Conservation (phyloP, 2,888 invertebrate species). For the Ecdyonurus torrentis region DNA sequence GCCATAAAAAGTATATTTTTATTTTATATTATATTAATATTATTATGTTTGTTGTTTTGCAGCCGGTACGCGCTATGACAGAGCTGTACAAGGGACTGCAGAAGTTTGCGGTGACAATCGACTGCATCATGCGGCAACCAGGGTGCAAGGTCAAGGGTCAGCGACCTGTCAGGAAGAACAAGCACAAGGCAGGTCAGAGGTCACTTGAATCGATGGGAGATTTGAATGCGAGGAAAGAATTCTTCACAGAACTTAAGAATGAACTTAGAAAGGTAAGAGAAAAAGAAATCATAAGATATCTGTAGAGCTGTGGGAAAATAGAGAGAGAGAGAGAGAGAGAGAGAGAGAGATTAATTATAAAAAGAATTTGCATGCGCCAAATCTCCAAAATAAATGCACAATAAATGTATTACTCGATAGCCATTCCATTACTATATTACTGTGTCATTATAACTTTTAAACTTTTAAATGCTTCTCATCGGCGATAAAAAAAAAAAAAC, state of each 20-base stretch:
- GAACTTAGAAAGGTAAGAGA: background rate
- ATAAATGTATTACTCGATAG: no score
- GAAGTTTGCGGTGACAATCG: conserved; percentile 1
- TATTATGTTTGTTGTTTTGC: background rate
- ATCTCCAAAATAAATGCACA: no score
- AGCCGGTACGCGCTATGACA: background rate
- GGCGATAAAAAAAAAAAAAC: no score
- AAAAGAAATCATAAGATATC: no score
- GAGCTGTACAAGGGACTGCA: background rate
- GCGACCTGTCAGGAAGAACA: background rate
- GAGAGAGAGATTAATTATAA: no score
- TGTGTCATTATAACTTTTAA: no score
- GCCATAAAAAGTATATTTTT: background rate
- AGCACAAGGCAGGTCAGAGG: background rate
- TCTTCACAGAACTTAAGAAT: background rate
- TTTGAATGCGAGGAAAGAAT: background rate
- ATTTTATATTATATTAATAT: background rate
- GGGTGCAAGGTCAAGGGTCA: no score
- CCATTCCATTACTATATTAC: no score
- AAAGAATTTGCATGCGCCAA: no score
- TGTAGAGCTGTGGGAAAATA: no score
- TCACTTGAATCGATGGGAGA: background rate
- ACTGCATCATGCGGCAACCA: background rate
- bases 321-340: no score
- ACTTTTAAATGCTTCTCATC: no score